phyloP scores from a whole-genome alignment of 2,797 vertebrate genomes.

The Neosilurus mollespiculum region DNA sequence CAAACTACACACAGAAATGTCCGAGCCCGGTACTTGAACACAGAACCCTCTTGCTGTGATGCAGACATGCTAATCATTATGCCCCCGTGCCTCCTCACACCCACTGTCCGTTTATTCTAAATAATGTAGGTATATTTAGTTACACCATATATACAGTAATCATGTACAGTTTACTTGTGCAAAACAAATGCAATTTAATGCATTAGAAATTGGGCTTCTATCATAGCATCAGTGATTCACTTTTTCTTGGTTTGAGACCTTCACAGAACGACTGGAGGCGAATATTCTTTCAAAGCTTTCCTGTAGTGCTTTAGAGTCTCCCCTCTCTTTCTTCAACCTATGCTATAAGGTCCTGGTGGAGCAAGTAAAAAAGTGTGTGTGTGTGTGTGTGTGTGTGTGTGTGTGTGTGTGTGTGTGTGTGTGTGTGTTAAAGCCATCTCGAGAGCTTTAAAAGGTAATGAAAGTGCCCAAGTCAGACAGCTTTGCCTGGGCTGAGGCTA shows the following conservation, averaged over 20 bases:
- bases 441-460: conserved; percentile 29
- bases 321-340: neutral
- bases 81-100: too few species aligned
- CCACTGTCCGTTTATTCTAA: too few species aligned
- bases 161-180: too few species aligned
- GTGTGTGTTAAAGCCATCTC: neutral
- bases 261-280: neutral
- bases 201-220: neutral
- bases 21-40: too few species aligned
- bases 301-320: neutral
- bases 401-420: conserved; percentile 25
- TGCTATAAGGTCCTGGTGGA: neutral
- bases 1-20: too few species aligned
- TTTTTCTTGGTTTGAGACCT: neutral
- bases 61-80: too few species aligned
- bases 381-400: conserved; percentile 23
- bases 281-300: neutral
- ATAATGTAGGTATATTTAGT: too few species aligned
- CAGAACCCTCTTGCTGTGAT: too few species aligned
- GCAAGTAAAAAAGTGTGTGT: neutral
- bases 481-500: neutral
- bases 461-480: conserved; percentile 25
- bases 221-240: neutral
- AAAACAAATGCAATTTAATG: neutral
- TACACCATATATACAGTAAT: too few species aligned